Conservation (phyloP, 2,113 vertebrate genomes). For the Eretmochelys imbricata region DNA sequence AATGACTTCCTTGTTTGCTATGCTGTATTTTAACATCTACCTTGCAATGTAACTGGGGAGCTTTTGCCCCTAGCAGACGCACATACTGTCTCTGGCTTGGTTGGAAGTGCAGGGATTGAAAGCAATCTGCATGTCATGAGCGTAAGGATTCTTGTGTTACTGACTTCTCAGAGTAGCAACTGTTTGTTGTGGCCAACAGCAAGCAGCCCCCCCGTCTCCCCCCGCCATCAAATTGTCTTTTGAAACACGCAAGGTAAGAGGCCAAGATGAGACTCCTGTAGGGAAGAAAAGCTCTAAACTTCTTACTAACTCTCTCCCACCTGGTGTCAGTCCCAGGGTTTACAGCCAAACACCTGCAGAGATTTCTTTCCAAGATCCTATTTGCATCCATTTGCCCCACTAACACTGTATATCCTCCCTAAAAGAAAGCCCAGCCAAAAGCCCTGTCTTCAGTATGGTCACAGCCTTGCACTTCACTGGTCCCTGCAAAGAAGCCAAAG, state of each 20-base stretch:
- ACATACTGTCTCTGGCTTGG: background rate
- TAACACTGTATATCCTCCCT: background rate
- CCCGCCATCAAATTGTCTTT: background rate
- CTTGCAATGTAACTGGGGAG: accelerated
- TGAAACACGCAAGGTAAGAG: background rate
- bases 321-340: accelerated
- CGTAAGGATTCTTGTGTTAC: background rate
- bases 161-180: background rate
- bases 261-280: background rate
- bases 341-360: background rate
- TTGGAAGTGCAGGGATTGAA: background rate
- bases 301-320: accelerated
- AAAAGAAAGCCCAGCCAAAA: background rate
- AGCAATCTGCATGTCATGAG: background rate
- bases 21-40: accelerated
- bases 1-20: background rate
- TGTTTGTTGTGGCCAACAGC: background rate
- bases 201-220: background rate
- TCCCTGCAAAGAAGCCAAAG: accelerated
- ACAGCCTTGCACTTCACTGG: background rate
- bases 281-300: background rate
- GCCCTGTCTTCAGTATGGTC: background rate
- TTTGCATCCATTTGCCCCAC: conserved; percentile 14
- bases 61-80: background rate
- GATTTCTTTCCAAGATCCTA: background rate